Conservation (phyloP, 2,888 invertebrate species). For the Mythimna pallens region DNA sequence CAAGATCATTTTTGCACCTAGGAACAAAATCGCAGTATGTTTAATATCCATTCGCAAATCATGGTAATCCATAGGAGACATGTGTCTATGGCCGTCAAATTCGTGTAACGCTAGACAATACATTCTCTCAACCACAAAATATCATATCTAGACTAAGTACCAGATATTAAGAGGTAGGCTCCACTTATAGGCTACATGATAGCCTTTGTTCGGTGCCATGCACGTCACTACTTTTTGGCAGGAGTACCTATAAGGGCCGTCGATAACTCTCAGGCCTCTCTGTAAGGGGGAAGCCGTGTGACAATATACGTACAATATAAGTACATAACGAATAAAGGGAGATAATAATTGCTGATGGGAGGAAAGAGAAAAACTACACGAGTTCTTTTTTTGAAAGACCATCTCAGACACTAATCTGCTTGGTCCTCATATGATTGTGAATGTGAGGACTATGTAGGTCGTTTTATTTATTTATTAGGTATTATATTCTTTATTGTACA, state of each 20-base stretch:
- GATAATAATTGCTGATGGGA: slow-evolving; percentile 46
- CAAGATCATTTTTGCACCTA: no score
- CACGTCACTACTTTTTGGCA: slow-evolving; percentile 58
- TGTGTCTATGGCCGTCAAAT: not conserved
- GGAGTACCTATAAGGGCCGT: slow-evolving; percentile 42
- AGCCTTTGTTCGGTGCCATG: slow-evolving; percentile 53
- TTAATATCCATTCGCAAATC: no score
- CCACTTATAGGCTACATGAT: slow-evolving; percentile 46
- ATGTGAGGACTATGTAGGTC: not conserved
- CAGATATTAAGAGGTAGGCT: slow-evolving; percentile 37
- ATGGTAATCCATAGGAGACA: not conserved
- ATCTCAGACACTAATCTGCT: no score
- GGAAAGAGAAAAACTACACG: not conserved
- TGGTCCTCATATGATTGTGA: not conserved
- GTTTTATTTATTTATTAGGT: no score
- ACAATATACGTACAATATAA: slow-evolving; percentile 38
- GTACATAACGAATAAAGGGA: slow-evolving; percentile 22
- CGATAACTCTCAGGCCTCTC: slow-evolving; percentile 53
- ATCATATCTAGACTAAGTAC: slow-evolving; percentile 23
- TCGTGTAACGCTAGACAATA: not conserved
- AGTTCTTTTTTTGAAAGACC: no score
- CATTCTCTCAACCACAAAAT: slow-evolving; percentile 15
- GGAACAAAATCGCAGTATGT: no score
- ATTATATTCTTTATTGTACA: no score
- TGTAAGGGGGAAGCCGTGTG: slow-evolving; percentile 45